Percentiles rank a stretch among this genome's conserved stretches.
Evolutionary conservation across 2,888 invertebrate species (phyloP).

Genomic region (Caenorhabditis doughertyi): DNA sequence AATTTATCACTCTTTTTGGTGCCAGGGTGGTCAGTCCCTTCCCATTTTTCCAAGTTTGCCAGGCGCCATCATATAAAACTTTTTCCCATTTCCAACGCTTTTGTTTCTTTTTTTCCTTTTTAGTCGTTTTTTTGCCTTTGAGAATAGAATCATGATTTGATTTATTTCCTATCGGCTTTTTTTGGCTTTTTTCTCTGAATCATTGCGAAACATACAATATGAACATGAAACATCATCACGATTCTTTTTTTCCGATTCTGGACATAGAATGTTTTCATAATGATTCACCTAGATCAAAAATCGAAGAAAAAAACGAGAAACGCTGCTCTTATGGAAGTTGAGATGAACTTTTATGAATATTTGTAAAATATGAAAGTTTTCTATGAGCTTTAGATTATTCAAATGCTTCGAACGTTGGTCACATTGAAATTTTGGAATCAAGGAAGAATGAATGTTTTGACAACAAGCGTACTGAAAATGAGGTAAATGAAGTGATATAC

Average conservation of each 20-base stretch:
- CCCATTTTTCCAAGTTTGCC: constrained; percentile 13
- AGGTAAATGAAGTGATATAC: no score
- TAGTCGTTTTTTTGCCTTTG: constrained; percentile 13
- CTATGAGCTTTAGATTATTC: no score
- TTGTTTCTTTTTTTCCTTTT: constrained; percentile 34
- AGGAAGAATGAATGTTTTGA: no score
- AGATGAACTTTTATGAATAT: background rate
- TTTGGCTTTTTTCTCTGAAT: constrained; percentile 39
- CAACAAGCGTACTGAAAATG: no score
- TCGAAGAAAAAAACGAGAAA: background rate
- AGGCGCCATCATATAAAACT: background rate
- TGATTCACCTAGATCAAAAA: constrained; percentile 54
- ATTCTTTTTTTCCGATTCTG: constrained; percentile 26
- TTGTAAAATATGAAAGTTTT: no score
- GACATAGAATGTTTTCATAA: constrained; percentile 26
- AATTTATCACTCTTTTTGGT: constrained; percentile 55
- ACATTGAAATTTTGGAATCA: no score
- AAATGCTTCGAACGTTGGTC: no score
- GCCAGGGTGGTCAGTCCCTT: constrained; percentile 29
- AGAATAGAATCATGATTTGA: constrained; percentile 28
- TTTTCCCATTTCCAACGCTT: constrained; percentile 37
- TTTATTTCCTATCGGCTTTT: constrained; percentile 21
- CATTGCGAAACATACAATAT: constrained; percentile 42
- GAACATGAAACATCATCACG: constrained; percentile 57
- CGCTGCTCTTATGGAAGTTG: background rate